phyloP scores from a whole-genome alignment of 2,797 vertebrate genomes.

The Chaetodon trifasciatus region DNA sequence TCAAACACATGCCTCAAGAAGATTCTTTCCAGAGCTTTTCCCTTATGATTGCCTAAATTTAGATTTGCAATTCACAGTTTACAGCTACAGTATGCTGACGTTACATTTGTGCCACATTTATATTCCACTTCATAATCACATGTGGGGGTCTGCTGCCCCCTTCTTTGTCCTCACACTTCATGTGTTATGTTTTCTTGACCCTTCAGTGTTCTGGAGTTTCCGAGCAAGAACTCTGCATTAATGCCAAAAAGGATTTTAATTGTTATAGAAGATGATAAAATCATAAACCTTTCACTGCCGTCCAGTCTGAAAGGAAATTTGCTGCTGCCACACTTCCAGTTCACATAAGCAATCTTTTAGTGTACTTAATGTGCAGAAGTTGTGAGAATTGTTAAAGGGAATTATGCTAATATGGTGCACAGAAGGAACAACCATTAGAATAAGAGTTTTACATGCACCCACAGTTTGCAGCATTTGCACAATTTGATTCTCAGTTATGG shows the following conservation, averaged over 20 bases:
- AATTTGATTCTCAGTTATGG: not conserved
- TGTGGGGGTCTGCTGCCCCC: not conserved
- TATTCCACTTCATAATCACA: too few species aligned
- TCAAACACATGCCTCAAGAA: not conserved
- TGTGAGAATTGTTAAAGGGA: too few species aligned
- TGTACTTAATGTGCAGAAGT: too few species aligned
- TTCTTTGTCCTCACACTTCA: not conserved
- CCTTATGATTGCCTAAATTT: not conserved
- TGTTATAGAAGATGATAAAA: not conserved
- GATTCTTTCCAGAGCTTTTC: not conserved
- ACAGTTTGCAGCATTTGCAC: not conserved
- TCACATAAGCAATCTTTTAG: too few species aligned
- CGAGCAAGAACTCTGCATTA: not conserved
- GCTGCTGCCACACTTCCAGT: not conserved
- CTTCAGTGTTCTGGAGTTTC: not conserved
- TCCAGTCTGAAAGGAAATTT: not conserved
- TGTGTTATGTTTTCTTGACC: not conserved
- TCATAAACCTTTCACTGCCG: too few species aligned
- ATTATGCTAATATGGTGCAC: not conserved
- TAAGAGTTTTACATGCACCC: not conserved
- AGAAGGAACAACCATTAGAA: constrained; percentile 1
- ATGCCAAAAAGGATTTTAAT: not conserved
- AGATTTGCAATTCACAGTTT: not conserved
- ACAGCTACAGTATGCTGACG: not conserved
- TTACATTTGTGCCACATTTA: not conserved